Base-by-base conservation (phyloP, 2,888 invertebrate genomes). In the Cactoblastis cactorum region DNA sequence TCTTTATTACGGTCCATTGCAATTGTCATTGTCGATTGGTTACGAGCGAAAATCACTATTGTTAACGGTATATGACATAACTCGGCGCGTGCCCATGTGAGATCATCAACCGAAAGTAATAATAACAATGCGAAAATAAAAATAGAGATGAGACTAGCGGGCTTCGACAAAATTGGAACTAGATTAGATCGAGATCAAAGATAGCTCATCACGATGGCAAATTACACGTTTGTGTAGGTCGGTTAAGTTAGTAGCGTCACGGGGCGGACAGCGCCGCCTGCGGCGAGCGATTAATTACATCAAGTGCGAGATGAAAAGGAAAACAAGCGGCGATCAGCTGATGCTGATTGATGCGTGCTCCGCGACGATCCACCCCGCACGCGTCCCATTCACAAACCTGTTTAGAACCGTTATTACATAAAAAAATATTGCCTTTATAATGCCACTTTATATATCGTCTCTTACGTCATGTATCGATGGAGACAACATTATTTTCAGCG, bases 241-340 rank as follows among this genome's bases (percentile, higher is more conserved):
- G 73, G 71, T 74, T 67, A 62, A 67, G 69, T 70, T 68, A 67
- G 63, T 65, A 17, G 17, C 32, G 65, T 67, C 56, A 56, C 54
- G 48, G 38, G 49, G 43, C 48, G 28, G 38, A 43, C 51, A 47
- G 56, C 53, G 63, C 65, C 75, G 74, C 81, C 80, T 69, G 80
- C 72, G 71, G 84, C 74, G 73, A 66, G 61, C 74, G 69, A 83
- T 85, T 87, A 83, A 86, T 87, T 84, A 80, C 77, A 79, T 77
- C 63, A 79, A 81, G 74, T 76, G 77, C 73, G 75, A 78, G 83
- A 83, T 82, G 84, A 85, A 84, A 83, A 80, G 80, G 81, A 81
- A 83, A 82, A 74, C 71, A 69, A 54, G 69, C 69, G 69, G 61
- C 63, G 77, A 84, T 83, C 87, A 86, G 87, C 86, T 88, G 86